Evolutionary conservation across 1,140 invertebrate genomes (phyloP), one percentile per base, ranked within the genome.

Genomic region (Leptinotarsa defecta): DNA sequence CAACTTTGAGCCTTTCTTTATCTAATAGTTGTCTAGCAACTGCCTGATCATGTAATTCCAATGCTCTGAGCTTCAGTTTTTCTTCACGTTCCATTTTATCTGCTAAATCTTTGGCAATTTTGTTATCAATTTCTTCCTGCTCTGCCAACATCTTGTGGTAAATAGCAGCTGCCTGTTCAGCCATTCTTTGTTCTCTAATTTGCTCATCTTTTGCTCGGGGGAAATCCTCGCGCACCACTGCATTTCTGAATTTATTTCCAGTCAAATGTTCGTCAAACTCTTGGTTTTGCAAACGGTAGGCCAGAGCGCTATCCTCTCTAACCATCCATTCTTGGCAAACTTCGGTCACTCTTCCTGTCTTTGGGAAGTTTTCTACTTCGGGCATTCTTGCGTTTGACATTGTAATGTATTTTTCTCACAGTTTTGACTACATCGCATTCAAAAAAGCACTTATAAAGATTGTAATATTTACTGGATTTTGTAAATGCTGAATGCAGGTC

Each of bases 271-370:
- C 91, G 82, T 89, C 88, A 93, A 94, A 96, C 89, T 98, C 96
- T 87, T 97, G 90, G 83, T 94, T 93, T 86, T 98, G 96, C 15
- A 98, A 87, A 74, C 92, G 91, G 86, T 97, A 93, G 6, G 96
- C 96, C 78, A 97, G 86, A 13, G 94, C 95, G 65, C 94, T 93
- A 86, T 98, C 96, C 86, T 97, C 94, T 80, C 95, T 92, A 62
- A 98, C 94, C 76, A 96, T 88, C 95, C 96, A 98, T 87, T 97
- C 93, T 77, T 90, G 84, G 82, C 94, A 94, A 48, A 96, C 81
- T 77, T 85, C 84, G 63, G 79, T 83, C 8, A 85, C 84, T 73
- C 81, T 79, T 20, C 83, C 83, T 71, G 73, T 72, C 77, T 80
- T 83, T 17, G 83, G 83, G 43, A 83, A 68, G 17, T 71, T 22